Percentiles rank a stretch among this genome's conserved stretches.
These are phyloP conservation scores for Meganola albula DNA, from an alignment of 2,888 invertebrate species.

Conservation along the genomic window DNA sequence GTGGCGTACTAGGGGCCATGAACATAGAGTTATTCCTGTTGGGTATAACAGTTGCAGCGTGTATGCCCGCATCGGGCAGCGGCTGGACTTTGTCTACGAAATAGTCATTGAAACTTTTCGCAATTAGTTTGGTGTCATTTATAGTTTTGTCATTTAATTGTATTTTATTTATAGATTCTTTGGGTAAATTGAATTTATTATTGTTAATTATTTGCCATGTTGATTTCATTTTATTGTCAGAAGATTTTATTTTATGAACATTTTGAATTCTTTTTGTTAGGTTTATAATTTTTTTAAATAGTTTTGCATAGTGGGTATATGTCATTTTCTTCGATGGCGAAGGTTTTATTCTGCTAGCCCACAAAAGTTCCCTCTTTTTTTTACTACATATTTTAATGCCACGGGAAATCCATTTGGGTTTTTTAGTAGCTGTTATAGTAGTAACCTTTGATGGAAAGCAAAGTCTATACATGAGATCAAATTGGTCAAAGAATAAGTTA, in stretches of 20 bases:
- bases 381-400: too few species aligned
- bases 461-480: too few species aligned
- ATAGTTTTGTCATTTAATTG: background rate
- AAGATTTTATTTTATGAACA: constrained; percentile 1
- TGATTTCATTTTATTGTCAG: constrained; percentile 2
- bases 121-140: constrained; percentile 1
- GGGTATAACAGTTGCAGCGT: background rate
- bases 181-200: background rate
- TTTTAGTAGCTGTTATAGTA: too few species aligned
- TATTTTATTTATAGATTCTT: background rate
- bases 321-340: background rate
- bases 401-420: too few species aligned
- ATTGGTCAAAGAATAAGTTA: too few species aligned
- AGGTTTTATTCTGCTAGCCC: background rate
- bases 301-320: background rate
- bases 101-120: constrained; percentile 3
- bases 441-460: too few species aligned
- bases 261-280: constrained; percentile 2
- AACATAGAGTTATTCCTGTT: background rate
- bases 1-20: constrained; percentile 1
- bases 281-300: constrained; percentile 2
- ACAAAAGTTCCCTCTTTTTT: too few species aligned
- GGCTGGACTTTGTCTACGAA: constrained; percentile 2
- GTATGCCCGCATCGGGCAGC: background rate
- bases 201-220: constrained; percentile 5